Percentiles rank a stretch among this genome's conserved stretches.
phyloP scores from a whole-genome alignment of 2,113 vertebrate genomes.

The Phrynosoma blainvillii region DNA sequence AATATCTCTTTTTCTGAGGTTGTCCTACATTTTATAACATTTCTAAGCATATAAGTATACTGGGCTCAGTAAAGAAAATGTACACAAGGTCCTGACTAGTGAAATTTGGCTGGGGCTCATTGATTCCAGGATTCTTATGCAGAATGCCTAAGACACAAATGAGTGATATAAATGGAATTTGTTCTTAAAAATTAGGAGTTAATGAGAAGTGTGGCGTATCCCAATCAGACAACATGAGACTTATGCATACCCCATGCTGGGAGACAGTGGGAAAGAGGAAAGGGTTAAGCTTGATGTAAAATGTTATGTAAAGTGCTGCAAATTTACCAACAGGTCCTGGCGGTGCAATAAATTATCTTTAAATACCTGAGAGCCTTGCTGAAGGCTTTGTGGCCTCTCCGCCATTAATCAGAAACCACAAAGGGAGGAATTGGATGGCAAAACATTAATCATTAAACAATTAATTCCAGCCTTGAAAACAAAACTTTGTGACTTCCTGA shows the following conservation, averaged over 20 bases:
- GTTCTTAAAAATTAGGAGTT: not conserved
- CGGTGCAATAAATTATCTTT: conserved; percentile 60
- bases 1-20: conserved; percentile 21
- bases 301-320: conserved; percentile 55
- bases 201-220: conserved; percentile 43
- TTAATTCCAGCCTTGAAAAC: conserved; percentile 58
- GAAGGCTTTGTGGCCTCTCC: conserved; percentile 37
- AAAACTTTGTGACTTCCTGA: conserved; percentile 54
- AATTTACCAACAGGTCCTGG: conserved; percentile 52
- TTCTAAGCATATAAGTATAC: not conserved
- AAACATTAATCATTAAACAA: conserved; percentile 66
- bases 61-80: not conserved
- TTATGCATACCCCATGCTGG: not conserved
- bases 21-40: not conserved
- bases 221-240: conserved; percentile 26
- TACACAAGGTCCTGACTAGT: not conserved
- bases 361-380: conserved; percentile 53
- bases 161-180: conserved; percentile 38
- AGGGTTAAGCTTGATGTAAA: conserved; percentile 45
- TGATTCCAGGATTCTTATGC: not conserved
- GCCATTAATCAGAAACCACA: conserved; percentile 69
- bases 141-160: conserved; percentile 18
- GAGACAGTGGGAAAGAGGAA: conserved; percentile 51
- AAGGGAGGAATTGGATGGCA: conserved; percentile 52
- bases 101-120: not conserved